Base-by-base conservation (phyloP, 2,113 vertebrate genomes). In the Myanophis thanlyinensis region DNA sequence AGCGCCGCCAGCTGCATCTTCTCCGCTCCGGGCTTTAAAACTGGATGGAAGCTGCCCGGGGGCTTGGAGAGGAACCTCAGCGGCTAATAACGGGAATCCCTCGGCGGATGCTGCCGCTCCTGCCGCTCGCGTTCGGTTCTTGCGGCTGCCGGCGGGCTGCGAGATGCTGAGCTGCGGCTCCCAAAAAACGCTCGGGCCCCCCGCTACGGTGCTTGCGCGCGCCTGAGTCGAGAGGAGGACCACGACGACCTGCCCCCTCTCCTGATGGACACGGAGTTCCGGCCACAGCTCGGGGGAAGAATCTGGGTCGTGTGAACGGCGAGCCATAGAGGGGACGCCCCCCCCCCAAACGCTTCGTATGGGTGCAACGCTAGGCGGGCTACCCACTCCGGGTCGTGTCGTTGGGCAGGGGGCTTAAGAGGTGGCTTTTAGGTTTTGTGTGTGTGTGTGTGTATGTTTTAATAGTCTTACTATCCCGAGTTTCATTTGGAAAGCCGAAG, bases 311-410 rank as follows among this genome's bases (percentile, higher is more conserved):
- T 27, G 13, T 23, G 5, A 20, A 44, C 47, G 56, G 4, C 3
- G 25, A 47, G 85, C 25, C 27, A 7, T 56, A 8, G 87, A 59
- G 35, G 90, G 47, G 18, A n/a, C n/a, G n/a, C n/a, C n/a, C n/a
- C n/a, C n/a, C n/a, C n/a, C n/a, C 53, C 27, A 49, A 48, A 25
- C 48, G 47, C 56, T 40, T 80, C n/a, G 9, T 88, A 48, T 67
- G 73, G 88, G 94, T 88, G 27, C 3, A 35, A 44, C n/a, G 53
- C 93, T 11, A 94, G 53, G 88, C 90, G 93, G 89, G 93, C 52
- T 53, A 91, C 40, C 13, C 23, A 8, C 52, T 40, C 44, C 12
- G 2, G 40, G 59, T 44, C 35, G 9, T 73, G 51, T 73, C 4
- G 5, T 53, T 11, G 84, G 25, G 56, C 49, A 53, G 48, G 18